Percentiles rank a stretch among this genome's conserved stretches.
These are phyloP conservation scores for Danio rerio DNA, from an alignment of 2,113 vertebrate species.

Conservation along the genomic window GRCz12tu NC_133183.1:50223001-50223500, in stretches of 20 bases:
- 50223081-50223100: slow-evolving; percentile 1
- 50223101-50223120: neutral
- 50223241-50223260: slow-evolving; percentile 36
- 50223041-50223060: slow-evolving; percentile 35
- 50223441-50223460: neutral
- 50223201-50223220: slow-evolving; percentile 48
- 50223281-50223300: slow-evolving; percentile 25
- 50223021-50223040: neutral
- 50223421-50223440: slow-evolving; percentile 36
- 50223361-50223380: too few species aligned
- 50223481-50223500: too few species aligned
- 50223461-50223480: too few species aligned
- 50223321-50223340: neutral
- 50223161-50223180: slow-evolving; percentile 19
- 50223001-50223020: neutral
- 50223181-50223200: slow-evolving; percentile 13
- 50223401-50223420: neutral
- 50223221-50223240: slow-evolving; percentile 61
- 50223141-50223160: slow-evolving; percentile 14
- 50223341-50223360: slow-evolving; percentile 34
- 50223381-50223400: slow-evolving; percentile 36
- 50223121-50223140: neutral
- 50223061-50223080: slow-evolving; percentile 14
- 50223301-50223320: slow-evolving; percentile 17
- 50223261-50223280: slow-evolving; percentile 21